phyloP scores from a whole-genome alignment of 2,888 invertebrate genomes.

The Chrysotoxum bicinctum region DNA sequence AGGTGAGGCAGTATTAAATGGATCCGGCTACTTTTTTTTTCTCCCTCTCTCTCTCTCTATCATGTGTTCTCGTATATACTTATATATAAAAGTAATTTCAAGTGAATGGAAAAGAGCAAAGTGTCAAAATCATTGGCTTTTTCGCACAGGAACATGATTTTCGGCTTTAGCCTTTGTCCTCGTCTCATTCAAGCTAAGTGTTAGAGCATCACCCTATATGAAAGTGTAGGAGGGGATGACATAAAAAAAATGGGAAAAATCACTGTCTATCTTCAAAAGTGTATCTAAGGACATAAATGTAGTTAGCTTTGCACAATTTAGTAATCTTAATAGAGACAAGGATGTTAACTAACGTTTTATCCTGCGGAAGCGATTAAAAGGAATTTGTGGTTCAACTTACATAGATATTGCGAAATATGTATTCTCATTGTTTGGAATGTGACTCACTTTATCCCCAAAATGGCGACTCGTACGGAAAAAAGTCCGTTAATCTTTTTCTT shows the following conservation, averaged over 20 bases:
- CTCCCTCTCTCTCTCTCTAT: neutral
- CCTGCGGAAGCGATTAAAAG: neutral
- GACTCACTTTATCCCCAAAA: neutral
- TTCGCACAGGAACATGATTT: constrained; percentile 64
- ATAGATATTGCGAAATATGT: neutral
- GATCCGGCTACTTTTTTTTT: constrained; percentile 43
- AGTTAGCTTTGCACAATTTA: constrained; percentile 10
- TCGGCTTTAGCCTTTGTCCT: constrained; percentile 64
- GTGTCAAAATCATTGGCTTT: constrained; percentile 70
- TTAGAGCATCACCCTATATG: neutral
- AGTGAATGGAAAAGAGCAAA: constrained; percentile 63
- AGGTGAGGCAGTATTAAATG: constrained; percentile 51
- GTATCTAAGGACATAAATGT: constrained; percentile 1
- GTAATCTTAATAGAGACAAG: constrained; percentile 14
- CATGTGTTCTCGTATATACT: constrained; percentile 5
- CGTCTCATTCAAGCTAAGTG: neutral
- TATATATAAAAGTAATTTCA: constrained; percentile 43
- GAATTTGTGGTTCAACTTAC: neutral
- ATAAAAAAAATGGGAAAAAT: constrained; percentile 1
- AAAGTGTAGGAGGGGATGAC: neutral
- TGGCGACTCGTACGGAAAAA: neutral
- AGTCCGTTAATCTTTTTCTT: neutral
- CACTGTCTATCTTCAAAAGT: constrained; percentile 18
- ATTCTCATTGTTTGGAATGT: neutral
- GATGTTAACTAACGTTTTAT: constrained; percentile 2